Evolutionary conservation across 2,113 vertebrate species (phyloP).

Genomic region (Emydura subglobosa): DNA sequence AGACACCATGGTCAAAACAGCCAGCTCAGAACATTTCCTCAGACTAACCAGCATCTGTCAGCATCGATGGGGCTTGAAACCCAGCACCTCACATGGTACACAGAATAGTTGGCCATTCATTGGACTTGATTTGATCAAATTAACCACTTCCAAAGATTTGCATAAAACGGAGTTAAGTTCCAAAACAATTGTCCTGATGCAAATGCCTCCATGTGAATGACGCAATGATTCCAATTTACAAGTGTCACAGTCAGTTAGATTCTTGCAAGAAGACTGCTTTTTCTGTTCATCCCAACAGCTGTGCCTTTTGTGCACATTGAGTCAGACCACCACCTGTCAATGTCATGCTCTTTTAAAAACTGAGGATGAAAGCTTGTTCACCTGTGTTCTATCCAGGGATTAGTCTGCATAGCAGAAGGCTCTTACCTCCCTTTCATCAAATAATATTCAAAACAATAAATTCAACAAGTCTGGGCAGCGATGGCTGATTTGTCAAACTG

Average conservation of each 20-base stretch:
- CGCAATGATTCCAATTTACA: rapidly evolving
- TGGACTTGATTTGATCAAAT: not conserved
- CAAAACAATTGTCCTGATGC: rapidly evolving
- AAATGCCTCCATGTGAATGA: not conserved
- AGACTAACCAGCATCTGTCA: not conserved
- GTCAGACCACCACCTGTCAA: not conserved
- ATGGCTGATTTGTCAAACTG: not conserved
- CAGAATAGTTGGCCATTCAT: not conserved
- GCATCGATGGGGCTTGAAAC: not conserved
- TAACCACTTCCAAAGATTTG: not conserved
- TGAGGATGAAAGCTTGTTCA: not conserved
- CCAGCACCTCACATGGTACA: not conserved
- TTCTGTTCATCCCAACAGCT: not conserved
- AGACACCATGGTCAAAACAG: not conserved
- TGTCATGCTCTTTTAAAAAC: not conserved
- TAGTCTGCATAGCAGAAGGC: not conserved
- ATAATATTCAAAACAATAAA: not conserved
- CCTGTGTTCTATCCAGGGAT: rapidly evolving
- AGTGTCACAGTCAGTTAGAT: rapidly evolving
- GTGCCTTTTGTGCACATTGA: not conserved
- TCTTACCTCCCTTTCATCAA: not conserved
- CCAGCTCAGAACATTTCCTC: not conserved
- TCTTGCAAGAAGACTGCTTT: not conserved
- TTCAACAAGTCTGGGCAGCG: not conserved
- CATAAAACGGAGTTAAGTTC: not conserved